Evolutionary conservation across 2,113 vertebrate species (phyloP).

Genomic region (Stegastes partitus): DNA sequence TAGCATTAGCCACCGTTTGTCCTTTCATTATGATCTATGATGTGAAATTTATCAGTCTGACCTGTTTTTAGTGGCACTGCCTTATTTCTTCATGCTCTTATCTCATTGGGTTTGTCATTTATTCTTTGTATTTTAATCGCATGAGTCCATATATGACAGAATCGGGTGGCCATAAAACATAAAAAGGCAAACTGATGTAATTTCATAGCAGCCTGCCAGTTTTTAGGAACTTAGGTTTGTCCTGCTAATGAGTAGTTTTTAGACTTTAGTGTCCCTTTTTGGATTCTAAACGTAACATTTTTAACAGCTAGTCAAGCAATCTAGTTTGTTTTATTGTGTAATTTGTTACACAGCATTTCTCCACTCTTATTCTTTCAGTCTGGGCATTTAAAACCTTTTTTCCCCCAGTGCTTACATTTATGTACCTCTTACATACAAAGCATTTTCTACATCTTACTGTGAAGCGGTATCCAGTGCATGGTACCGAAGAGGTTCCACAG

Average conservation of each 20-base stretch:
- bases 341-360: conserved; percentile 5
- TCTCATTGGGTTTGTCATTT: background rate
- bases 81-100: background rate
- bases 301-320: background rate
- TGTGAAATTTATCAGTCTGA: conserved; percentile 7
- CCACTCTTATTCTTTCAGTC: background rate
- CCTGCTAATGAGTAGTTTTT: background rate
- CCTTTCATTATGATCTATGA: conserved; percentile 39
- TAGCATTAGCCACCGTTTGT: conserved; percentile 34
- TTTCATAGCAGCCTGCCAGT: background rate
- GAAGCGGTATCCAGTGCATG: too few relatives aligned
- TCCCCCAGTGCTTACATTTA: too few relatives aligned
- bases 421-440: too few relatives aligned
- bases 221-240: background rate
- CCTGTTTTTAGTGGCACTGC: background rate
- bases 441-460: too few relatives aligned
- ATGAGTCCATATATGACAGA: background rate
- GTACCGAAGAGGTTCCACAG: too few relatives aligned
- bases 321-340: conserved; percentile 2
- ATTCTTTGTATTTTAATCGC: background rate
- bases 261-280: background rate
- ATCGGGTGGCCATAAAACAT: background rate
- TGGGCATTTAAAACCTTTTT: too few relatives aligned
- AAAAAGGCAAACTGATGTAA: background rate
- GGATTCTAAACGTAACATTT: background rate